Evolutionary conservation across 2,113 vertebrate genomes (phyloP).

Genomic region (Oreochromis niloticus): DNA sequence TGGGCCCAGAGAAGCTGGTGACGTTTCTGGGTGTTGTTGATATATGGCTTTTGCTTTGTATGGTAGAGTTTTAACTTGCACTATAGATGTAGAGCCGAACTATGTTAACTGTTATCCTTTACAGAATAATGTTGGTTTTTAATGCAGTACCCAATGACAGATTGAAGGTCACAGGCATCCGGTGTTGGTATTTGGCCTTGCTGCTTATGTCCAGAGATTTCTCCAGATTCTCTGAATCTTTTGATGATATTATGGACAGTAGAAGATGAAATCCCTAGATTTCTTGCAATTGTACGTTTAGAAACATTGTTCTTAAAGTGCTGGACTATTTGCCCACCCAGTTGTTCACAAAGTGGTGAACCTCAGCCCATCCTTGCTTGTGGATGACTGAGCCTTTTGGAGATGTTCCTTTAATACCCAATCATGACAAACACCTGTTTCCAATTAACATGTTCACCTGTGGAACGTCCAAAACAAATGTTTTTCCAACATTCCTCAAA

Average conservation of each 20-base stretch:
- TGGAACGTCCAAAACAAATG: not conserved
- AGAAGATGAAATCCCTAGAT: not conserved
- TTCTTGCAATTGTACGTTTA: rapidly evolving
- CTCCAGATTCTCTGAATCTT: not conserved
- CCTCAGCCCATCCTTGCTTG: not conserved
- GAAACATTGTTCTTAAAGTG: not conserved
- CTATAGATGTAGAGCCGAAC: not conserved
- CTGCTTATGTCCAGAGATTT: not conserved
- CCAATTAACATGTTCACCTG: not conserved
- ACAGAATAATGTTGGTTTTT: not conserved
- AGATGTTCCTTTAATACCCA: not conserved
- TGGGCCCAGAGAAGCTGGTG: not conserved
- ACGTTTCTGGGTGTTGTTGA: not conserved
- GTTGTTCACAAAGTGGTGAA: not conserved
- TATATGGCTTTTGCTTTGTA: not conserved
- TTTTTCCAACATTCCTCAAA: not conserved
- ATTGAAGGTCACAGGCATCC: not conserved
- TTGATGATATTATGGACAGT: not conserved
- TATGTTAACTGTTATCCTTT: not conserved
- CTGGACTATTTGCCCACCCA: not conserved
- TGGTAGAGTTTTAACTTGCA: not conserved
- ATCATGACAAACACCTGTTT: not conserved
- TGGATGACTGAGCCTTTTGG: not conserved
- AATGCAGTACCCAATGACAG: not conserved
- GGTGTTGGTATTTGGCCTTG: not conserved